These are phyloP conservation scores for Urosaurus nigricauda DNA, from an alignment of 2,797 vertebrate species.

Conservation along the genomic window DNA sequence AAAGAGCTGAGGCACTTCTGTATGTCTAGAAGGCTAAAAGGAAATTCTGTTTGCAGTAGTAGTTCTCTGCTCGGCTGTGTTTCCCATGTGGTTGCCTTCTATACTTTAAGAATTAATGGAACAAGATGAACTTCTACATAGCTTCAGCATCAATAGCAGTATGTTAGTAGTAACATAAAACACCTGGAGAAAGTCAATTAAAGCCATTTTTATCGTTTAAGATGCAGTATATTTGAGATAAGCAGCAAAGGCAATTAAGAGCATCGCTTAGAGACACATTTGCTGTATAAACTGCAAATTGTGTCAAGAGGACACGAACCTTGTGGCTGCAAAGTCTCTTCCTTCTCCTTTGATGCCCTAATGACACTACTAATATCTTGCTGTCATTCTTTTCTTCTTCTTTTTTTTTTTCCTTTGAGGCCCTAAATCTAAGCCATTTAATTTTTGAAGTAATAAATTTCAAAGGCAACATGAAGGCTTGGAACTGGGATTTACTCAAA, in stretches of 20 bases:
- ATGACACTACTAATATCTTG: background rate
- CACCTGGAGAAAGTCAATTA: background rate
- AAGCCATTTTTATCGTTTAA: background rate
- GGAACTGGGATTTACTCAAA: slow-evolving; percentile 56
- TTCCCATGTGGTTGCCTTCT: background rate
- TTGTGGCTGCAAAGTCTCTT: background rate
- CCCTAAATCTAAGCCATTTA: slow-evolving; percentile 54
- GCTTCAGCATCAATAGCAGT: background rate
- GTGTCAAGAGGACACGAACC: slow-evolving; percentile 2
- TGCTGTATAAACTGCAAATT: slow-evolving; percentile 9
- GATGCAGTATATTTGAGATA: background rate
- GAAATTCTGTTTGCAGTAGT: background rate
- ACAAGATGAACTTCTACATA: background rate
- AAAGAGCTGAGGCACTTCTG: background rate
- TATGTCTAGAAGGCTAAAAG: background rate
- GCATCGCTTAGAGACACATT: background rate
- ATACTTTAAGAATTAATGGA: background rate
- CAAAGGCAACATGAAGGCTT: slow-evolving; percentile 57
- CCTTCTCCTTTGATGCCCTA: slow-evolving; percentile 12
- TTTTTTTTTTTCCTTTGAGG: slow-evolving; percentile 56
- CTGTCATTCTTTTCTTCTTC: slow-evolving; percentile 1
- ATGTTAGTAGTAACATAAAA: background rate
- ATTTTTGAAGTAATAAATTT: slow-evolving; percentile 62
- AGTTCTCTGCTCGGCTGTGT: too few species aligned
- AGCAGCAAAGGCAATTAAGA: background rate